Conservation (phyloP, 2,888 invertebrate genomes). For the Cerceris rybyensis region DNA sequence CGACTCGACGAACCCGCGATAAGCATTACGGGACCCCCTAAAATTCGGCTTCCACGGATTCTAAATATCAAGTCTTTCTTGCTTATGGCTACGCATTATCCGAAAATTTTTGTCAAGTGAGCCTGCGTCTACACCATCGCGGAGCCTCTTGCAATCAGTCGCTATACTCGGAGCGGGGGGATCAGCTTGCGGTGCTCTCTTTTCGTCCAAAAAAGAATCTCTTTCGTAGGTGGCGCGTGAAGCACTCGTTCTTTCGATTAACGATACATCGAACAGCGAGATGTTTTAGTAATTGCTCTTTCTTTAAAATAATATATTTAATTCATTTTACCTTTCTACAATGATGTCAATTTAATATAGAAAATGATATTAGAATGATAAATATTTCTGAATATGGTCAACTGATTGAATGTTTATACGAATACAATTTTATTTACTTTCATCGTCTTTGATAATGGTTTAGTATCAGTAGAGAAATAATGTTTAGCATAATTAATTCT, state of each 20-base stretch:
- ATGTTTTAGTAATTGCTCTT: constrained; percentile 9
- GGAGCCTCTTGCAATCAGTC: constrained; percentile 42
- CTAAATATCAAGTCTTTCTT: constrained; percentile 14
- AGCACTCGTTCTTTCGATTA: constrained; percentile 18
- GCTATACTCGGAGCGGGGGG: constrained; percentile 34
- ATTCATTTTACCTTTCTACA: no score
- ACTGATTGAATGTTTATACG: no score
- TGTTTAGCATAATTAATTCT: no score
- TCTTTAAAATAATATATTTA: no score
- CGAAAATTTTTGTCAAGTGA: constrained; percentile 44
- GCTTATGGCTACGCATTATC: constrained; percentile 37
- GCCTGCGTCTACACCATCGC: constrained; percentile 44
- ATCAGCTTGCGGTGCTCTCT: constrained; percentile 42
- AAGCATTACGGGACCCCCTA: constrained; percentile 47
- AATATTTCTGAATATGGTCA: no score
- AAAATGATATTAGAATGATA: no score
- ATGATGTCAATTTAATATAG: no score
- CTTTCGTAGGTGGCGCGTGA: constrained; percentile 43
- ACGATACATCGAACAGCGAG: constrained; percentile 34
- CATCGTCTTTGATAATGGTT: no score
- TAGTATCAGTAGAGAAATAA: no score
- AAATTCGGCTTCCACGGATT: constrained; percentile 9
- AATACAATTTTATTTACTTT: no score
- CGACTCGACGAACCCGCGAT: constrained; percentile 22
- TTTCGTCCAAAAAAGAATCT: constrained; percentile 43